Evolutionary conservation across 2,888 invertebrate genomes (phyloP).

Genomic region (Hanleya hanleyi): DNA sequence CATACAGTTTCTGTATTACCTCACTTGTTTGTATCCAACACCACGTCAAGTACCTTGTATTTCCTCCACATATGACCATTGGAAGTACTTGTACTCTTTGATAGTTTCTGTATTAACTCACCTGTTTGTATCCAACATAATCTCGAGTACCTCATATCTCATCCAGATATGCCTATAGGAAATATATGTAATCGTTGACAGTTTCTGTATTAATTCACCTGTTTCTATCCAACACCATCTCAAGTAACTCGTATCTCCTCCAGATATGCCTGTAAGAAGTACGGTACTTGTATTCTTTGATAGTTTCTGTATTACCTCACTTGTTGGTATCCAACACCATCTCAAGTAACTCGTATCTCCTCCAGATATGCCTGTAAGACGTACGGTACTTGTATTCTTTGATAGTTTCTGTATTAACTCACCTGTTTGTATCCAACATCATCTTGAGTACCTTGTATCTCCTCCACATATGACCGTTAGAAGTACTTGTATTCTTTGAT

Average conservation of each 20-base stretch:
- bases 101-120: too few relatives aligned
- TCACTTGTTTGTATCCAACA: slow-evolving; percentile 20
- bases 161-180: slow-evolving; percentile 72
- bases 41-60: slow-evolving; percentile 39
- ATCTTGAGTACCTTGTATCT: slow-evolving; percentile 62
- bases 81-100: slow-evolving; percentile 67
- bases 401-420: slow-evolving; percentile 39
- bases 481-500: slow-evolving; percentile 72
- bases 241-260: slow-evolving; percentile 69
- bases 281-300: too few relatives aligned
- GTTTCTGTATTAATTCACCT: too few relatives aligned
- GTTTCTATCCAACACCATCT: slow-evolving; percentile 58
- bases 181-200: slow-evolving; percentile 72
- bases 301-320: slow-evolving; percentile 57
- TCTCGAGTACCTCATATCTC: slow-evolving; percentile 64
- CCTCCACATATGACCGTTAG: slow-evolving; percentile 70
- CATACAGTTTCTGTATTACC: slow-evolving; percentile 18
- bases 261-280: slow-evolving; percentile 71
- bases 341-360: slow-evolving; percentile 64
- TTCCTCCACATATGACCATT: slow-evolving; percentile 63
- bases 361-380: slow-evolving; percentile 72
- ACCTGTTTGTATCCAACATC: slow-evolving; percentile 66
- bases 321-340: slow-evolving; percentile 60
- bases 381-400: slow-evolving; percentile 71
- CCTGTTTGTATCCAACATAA: slow-evolving; percentile 63